Percentiles rank a stretch among this genome's conserved stretches.
phyloP scores from a whole-genome alignment of 2,113 vertebrate genomes.

The Pollimyrus isidori region DNA sequence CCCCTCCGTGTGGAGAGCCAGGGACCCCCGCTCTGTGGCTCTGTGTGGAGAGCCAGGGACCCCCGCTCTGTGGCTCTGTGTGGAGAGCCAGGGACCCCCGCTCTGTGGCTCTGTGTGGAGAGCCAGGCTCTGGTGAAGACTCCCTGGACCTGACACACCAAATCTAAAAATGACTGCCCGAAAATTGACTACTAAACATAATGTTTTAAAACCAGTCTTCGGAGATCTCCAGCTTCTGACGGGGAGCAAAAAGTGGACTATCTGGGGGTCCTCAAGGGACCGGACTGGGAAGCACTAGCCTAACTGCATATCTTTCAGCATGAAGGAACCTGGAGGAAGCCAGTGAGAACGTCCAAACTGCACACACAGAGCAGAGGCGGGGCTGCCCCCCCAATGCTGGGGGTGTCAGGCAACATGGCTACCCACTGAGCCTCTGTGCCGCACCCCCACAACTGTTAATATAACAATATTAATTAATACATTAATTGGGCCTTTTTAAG shows the following conservation, averaged over 20 bases:
- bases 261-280: not conserved
- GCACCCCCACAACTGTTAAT: not conserved
- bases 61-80: too few relatives aligned
- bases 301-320: not conserved
- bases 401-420: not conserved
- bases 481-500: not conserved
- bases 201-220: not conserved
- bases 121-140: not conserved
- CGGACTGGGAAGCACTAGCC: not conserved
- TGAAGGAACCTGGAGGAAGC: not conserved
- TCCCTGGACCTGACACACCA: not conserved
- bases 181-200: not conserved
- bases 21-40: not conserved
- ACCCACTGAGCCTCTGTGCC: not conserved
- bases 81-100: too few relatives aligned
- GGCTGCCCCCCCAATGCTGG: not conserved
- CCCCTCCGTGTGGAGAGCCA: too few relatives aligned
- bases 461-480: constrained; percentile 1
- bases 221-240: not conserved
- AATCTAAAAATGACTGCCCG: not conserved
- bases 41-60: not conserved
- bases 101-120: not conserved
- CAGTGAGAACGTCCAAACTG: not conserved
- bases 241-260: not conserved
- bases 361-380: not conserved